These are phyloP conservation scores for Spisula solida DNA, from an alignment of 2,888 invertebrate genomes.

Conservation along the genomic window DNA sequence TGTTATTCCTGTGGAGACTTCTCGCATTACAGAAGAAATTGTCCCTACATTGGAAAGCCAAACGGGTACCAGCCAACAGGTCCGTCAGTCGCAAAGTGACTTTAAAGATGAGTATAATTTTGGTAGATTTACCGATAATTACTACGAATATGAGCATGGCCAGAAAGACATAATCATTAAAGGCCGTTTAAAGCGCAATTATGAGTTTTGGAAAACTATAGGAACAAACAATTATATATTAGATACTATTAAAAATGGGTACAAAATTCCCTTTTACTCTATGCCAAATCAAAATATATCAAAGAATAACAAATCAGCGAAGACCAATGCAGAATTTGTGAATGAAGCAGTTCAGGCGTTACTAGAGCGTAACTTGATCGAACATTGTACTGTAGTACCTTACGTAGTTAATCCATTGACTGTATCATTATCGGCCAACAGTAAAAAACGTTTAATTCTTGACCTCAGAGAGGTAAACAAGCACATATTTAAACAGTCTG, in stretches of 20 bases:
- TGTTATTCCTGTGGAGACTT: background rate
- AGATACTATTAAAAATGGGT: conserved; percentile 4
- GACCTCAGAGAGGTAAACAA: background rate
- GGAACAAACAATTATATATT: background rate
- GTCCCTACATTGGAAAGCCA: background rate
- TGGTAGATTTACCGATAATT: background rate
- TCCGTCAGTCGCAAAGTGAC: background rate
- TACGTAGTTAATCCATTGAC: too few species aligned
- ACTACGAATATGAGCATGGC: conserved; percentile 44
- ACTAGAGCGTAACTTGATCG: conserved; percentile 33
- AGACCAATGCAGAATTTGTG: conserved; percentile 25
- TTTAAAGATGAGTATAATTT: background rate
- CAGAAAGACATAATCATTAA: conserved; percentile 43
- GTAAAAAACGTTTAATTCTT: conserved; percentile 57
- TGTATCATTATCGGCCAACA: too few species aligned
- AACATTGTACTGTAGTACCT: conserved; percentile 21
- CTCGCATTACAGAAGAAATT: background rate
- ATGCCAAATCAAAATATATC: background rate
- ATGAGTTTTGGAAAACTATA: background rate
- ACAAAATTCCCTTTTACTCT: conserved; percentile 49
- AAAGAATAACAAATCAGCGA: conserved; percentile 45
- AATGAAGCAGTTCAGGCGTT: conserved; percentile 24
- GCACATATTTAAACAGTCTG: background rate
- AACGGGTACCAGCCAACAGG: background rate
- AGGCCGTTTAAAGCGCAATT: conserved; percentile 41